phyloP scores from a whole-genome alignment of 2,113 vertebrate species.

The Etia nguti region DNA sequence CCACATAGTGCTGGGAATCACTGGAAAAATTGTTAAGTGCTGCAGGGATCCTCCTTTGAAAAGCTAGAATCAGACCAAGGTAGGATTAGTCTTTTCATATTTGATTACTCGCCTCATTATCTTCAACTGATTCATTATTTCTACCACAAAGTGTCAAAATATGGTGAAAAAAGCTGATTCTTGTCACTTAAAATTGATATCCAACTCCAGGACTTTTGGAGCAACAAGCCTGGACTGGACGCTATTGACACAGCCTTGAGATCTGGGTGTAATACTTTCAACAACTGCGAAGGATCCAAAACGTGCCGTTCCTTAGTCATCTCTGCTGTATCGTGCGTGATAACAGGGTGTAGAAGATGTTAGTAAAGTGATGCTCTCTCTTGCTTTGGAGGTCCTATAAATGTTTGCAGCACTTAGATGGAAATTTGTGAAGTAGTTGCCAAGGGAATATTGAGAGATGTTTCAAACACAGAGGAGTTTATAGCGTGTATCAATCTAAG shows the following conservation, averaged over 20 bases:
- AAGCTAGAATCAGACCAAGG: not conserved
- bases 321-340: not conserved
- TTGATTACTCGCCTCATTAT: not conserved
- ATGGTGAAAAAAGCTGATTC: not conserved
- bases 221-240: not conserved
- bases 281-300: not conserved
- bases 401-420: not conserved
- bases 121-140: not conserved
- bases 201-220: not conserved
- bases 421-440: not conserved
- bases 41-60: not conserved
- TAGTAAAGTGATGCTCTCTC: not conserved
- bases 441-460: not conserved
- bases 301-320: not conserved
- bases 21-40: not conserved
- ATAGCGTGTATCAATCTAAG: not conserved
- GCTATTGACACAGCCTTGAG: not conserved
- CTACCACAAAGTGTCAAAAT: not conserved
- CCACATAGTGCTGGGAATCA: not conserved
- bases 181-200: not conserved
- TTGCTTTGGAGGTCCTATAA: not conserved
- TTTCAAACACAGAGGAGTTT: not conserved
- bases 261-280: not conserved
- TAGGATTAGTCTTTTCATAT: not conserved
- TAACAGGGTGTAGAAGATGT: not conserved